phyloP scores from a whole-genome alignment of 1,140 invertebrate genomes.

The Listronotus oregonensis region DNA sequence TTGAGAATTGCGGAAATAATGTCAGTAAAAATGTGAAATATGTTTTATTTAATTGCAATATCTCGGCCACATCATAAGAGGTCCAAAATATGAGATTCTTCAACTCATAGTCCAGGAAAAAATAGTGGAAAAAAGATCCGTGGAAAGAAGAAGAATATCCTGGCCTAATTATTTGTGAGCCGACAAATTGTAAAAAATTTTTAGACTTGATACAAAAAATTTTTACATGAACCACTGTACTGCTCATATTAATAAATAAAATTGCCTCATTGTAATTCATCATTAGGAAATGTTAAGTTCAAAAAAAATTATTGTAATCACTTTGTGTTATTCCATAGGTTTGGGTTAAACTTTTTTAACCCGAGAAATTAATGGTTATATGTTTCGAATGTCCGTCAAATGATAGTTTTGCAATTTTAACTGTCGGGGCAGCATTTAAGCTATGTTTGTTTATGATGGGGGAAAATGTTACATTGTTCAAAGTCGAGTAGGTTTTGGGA shows the following conservation, averaged over 20 bases:
- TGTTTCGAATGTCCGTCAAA: conserved; percentile 26
- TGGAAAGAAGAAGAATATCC: too few species aligned
- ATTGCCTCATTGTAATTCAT: background rate
- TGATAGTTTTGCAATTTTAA: conserved; percentile 32
- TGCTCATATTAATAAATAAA: background rate
- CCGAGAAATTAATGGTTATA: conserved; percentile 20
- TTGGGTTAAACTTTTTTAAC: conserved; percentile 9
- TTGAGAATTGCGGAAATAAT: too few species aligned
- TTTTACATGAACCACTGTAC: background rate
- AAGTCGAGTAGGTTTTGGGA: conserved; percentile 13
- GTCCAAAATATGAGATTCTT: too few species aligned
- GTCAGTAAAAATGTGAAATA: too few species aligned
- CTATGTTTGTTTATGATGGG: conserved; percentile 19
- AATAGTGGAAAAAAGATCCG: too few species aligned
- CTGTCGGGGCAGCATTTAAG: conserved; percentile 17
- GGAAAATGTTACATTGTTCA: conserved; percentile 30
- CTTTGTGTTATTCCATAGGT: conserved; percentile 10
- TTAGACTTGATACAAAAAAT: background rate
- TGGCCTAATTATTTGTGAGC: too few species aligned
- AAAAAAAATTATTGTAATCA: conserved; percentile 15
- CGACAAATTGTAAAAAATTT: too few species aligned
- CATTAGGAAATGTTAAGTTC: background rate
- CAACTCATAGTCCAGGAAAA: too few species aligned
- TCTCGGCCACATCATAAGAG: too few species aligned
- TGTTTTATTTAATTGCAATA: too few species aligned